Evolutionary conservation across 2,797 vertebrate species (phyloP).

Genomic region (Spheniscus humboldti): DNA sequence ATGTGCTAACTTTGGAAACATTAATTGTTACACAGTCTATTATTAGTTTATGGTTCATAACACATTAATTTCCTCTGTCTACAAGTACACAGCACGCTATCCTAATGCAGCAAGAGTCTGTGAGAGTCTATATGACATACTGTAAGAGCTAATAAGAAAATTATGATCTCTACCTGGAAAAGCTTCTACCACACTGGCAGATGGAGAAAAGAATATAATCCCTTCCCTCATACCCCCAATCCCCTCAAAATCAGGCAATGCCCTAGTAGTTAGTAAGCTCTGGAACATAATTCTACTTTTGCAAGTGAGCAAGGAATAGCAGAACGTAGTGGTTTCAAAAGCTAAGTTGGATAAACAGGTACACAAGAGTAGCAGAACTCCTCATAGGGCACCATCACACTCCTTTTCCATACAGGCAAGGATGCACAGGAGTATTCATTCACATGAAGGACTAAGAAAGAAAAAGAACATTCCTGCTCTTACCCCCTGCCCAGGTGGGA

Average conservation of each 20-base stretch:
- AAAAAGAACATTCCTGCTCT: constrained; percentile 66
- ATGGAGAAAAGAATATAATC: background rate
- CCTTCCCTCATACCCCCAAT: background rate
- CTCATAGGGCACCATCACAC: background rate
- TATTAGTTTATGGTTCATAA: background rate
- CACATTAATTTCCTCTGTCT: background rate
- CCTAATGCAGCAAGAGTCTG: background rate
- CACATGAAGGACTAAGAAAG: background rate
- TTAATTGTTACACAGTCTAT: background rate
- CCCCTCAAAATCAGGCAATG: background rate
- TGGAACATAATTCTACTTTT: background rate
- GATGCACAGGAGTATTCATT: background rate
- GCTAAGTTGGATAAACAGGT: background rate
- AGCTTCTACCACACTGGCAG: background rate
- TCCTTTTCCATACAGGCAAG: background rate
- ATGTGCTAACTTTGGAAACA: background rate
- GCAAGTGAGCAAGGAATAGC: background rate
- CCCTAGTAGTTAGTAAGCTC: background rate
- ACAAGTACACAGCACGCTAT: background rate
- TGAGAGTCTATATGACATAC: background rate
- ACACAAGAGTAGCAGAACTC: background rate
- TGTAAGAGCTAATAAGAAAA: background rate
- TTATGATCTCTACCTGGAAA: background rate
- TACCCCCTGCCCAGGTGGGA: constrained; percentile 84
- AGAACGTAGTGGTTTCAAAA: background rate